phyloP scores from a whole-genome alignment of 2,797 vertebrate species.

The Danio aesculapii region DNA sequence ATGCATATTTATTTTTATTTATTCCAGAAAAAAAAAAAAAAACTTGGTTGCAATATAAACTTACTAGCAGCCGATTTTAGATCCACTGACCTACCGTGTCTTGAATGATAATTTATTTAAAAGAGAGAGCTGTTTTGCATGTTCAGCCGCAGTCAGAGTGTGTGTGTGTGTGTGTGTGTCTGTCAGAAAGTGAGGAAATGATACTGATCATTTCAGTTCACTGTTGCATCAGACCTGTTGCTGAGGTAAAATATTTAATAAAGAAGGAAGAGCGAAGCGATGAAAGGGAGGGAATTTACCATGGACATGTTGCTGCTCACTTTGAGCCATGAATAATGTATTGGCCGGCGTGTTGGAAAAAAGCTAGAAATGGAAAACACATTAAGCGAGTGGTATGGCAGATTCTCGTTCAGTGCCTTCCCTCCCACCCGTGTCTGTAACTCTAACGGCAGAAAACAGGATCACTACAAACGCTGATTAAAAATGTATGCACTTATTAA shows the following conservation, averaged over 20 bases:
- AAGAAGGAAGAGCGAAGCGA: slow-evolving; percentile 63
- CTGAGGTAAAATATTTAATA: slow-evolving; percentile 69
- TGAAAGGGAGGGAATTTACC: slow-evolving; percentile 69
- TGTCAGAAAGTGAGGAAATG: slow-evolving; percentile 58
- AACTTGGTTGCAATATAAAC: not conserved
- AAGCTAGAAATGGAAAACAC: slow-evolving; percentile 79
- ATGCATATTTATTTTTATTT: too few species aligned
- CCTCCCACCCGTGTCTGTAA: slow-evolving; percentile 42
- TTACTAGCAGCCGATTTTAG: not conserved
- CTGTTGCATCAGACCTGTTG: slow-evolving; percentile 77
- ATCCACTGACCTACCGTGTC: not conserved
- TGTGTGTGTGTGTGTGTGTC: slow-evolving; percentile 2
- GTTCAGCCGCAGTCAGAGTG: not conserved
- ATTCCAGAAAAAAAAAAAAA: too few species aligned
- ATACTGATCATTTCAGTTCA: slow-evolving; percentile 75
- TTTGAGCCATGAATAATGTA: slow-evolving; percentile 82
- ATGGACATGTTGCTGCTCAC: slow-evolving; percentile 79
- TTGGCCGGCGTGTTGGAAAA: slow-evolving; percentile 75
- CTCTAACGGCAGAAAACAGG: slow-evolving; percentile 41
- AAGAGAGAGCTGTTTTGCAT: not conserved
- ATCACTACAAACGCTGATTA: slow-evolving; percentile 62
- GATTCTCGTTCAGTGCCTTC: slow-evolving; percentile 66
- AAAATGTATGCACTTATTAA: slow-evolving; percentile 71
- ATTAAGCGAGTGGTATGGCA: slow-evolving; percentile 75
- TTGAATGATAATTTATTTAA: not conserved